These are phyloP conservation scores for Agonopterix subpropinquella DNA, from an alignment of 2,888 invertebrate species.

Conservation along the genomic window DNA sequence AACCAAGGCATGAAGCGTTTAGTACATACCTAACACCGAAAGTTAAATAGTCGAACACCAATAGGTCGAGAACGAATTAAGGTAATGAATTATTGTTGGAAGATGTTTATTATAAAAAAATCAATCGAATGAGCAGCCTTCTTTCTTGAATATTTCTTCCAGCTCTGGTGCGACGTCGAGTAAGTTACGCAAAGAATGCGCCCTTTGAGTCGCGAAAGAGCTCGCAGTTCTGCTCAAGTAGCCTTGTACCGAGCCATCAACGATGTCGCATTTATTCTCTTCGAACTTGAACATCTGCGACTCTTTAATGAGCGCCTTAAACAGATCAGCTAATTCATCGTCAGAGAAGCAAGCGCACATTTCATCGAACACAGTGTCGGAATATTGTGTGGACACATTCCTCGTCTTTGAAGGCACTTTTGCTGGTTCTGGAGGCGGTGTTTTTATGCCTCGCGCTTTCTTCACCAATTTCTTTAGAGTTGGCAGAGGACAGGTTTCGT, in stretches of 20 bases:
- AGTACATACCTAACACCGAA: too few species aligned
- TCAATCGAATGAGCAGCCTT: slow-evolving; percentile 24
- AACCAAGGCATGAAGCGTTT: too few species aligned
- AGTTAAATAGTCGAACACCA: too few species aligned
- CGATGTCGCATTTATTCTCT: slow-evolving; percentile 17
- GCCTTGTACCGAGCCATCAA: slow-evolving; percentile 23
- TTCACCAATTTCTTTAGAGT: slow-evolving; percentile 39
- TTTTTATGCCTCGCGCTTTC: slow-evolving; percentile 24
- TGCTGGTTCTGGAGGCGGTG: slow-evolving; percentile 14
- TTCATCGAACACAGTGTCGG: slow-evolving; percentile 39
- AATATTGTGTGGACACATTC: slow-evolving; percentile 40
- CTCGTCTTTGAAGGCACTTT: slow-evolving; percentile 28
- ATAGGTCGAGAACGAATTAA: too few species aligned
- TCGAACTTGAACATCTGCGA: slow-evolving; percentile 10
- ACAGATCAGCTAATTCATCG: slow-evolving; percentile 31
- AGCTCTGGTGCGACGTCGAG: slow-evolving; percentile 36
- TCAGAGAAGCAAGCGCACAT: slow-evolving; percentile 51
- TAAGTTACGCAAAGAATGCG: slow-evolving; percentile 34
- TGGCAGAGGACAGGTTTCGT: slow-evolving; percentile 38
- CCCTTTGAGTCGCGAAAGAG: slow-evolving; percentile 40
- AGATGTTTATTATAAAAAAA: too few species aligned
- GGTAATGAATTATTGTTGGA: too few species aligned
- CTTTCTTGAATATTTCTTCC: slow-evolving; percentile 43
- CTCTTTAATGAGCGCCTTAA: slow-evolving; percentile 17
- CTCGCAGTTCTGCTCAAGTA: slow-evolving; percentile 18